Base-by-base conservation (phyloP, 2,113 vertebrate species). In the Erythrocercus mccallii region DNA sequence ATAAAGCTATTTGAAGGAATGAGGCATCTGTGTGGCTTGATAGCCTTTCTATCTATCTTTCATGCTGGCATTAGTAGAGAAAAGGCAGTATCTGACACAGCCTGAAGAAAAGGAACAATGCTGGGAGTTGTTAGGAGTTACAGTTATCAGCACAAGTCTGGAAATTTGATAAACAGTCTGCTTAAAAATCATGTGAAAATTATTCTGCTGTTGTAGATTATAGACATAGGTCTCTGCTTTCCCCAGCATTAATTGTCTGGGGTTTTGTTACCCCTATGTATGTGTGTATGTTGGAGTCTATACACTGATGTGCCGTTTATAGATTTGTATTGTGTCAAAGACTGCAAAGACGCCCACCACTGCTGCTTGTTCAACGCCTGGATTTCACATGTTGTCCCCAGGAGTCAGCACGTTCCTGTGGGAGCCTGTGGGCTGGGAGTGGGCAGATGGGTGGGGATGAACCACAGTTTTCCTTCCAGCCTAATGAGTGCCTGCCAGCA, bases 401-500 rank as follows among this genome's bases (percentile, higher is more conserved):
- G 83, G 84, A 94, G 44, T 65, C 61, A 91, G 77, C 77, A 70
- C 3, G 28, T 85, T 91, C 77, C 61, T 89, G 61, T 79, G 57
- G 86, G 93, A 95, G 85, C 60, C 4, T 58, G 95, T 96, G 82
- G 92, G 87, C 90, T 92, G 93, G 78, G 70, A 92, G 94, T 94
- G 70, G 96, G 95, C 93, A 94, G 85, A 90, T 62, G 89, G 95
- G 81, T 94, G 93, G 90, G 68, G 68, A 92, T 85, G 81, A 92
- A 66, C 42, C 90, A 82, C 84, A 96, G 62, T 91, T 95, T 93
- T 96, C 71, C 64, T 85, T 86, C 92, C 78, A 94, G 40, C 54
- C 87, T 94, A 90, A 94, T 89, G 40, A 95, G n/a, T 87, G 92
- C 89, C 91, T 96, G 96, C 95, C 95, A 97, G 93, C 93, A 38